Base-by-base conservation (phyloP, 2,888 invertebrate species). In the Meteorus cinctellus region DNA sequence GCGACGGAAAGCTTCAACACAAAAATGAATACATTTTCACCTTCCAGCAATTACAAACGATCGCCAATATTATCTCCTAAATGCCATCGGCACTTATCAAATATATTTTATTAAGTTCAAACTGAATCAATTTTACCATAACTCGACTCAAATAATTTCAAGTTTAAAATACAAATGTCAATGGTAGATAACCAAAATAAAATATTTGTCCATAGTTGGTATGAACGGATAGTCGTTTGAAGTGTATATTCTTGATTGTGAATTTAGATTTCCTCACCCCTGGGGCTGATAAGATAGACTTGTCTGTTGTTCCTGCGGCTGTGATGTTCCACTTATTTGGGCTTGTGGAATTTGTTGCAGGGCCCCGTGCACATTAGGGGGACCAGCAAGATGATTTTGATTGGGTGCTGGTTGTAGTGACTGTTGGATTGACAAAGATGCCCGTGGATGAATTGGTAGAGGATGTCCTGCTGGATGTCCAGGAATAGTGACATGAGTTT, bases 251-350 rank as follows among this genome's bases (percentile, higher is more conserved):
- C 12, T 10, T 70, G 19, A 14, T 65, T 36, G n/a, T 19, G 29
- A 48, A 34, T 60, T 60, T 4, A 41, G 66, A 72, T 41, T 31
- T 71, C 59, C 80, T 77, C 81, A 88, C 88, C 87, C 86, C 81
- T 84, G 86, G 48, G 82, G 84, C 59, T 85, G 82, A 77, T 84
- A 88, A 66, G 86, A 81, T 78, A 86, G 82, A 76, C 78, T 86
- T 60, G 77, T 84, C 55, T 55, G 55, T 82, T 86, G 86, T 80
- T 88, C 86, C 73, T 77, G 83, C 78, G 78, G 79, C 75, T 77
- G 79, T 75, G 81, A 76, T 69, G 82, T 76, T 79, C 84, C 80
- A 29, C 82, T 81, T 70, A 83, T 84, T 27, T 75, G 75, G 48
- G 74, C 74, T 45, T 78, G 80, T 10, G 75, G 74, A n/a, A 74